Conservation (phyloP, 2,888 invertebrate species). For the Epiperipatus broadwayi region DNA sequence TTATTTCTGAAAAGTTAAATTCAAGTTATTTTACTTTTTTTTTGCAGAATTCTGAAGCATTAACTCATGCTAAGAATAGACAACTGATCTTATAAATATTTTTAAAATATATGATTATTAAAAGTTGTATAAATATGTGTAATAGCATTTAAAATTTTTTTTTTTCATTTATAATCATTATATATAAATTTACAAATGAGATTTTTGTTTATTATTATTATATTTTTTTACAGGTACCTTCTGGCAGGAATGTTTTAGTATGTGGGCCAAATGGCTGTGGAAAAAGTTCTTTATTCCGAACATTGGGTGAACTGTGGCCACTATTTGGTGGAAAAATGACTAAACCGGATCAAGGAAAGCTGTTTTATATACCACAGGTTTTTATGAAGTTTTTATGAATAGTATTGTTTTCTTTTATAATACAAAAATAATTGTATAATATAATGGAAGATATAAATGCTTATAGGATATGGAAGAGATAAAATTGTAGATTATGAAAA, state of each 20-base stretch:
- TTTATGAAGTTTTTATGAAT: background rate
- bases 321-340: constrained; percentile 78
- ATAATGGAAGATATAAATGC: too few species aligned
- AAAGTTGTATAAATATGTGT: background rate
- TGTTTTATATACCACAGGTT: constrained; percentile 75
- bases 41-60: too few species aligned
- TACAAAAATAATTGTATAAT: background rate
- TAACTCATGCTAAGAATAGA: too few species aligned
- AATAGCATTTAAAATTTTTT: background rate
- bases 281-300: constrained; percentile 86
- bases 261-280: constrained; percentile 98
- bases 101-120: too few species aligned
- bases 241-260: constrained; percentile 89
- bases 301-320: constrained; percentile 94
- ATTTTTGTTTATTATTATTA: constrained; percentile 1
- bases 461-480: too few species aligned
- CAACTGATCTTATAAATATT: background rate
- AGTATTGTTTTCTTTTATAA: constrained; percentile 3
- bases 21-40: too few species aligned
- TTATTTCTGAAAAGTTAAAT: too few species aligned
- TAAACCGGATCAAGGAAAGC: constrained; percentile 81
- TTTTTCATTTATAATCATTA: background rate
- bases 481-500: too few species aligned
- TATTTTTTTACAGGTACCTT: constrained; percentile 38
- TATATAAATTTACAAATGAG: background rate